A percentile compares a stretch with the other conserved stretches of the same genome.
Evolutionary conservation across 2,113 vertebrate species (phyloP).

Genomic region (Mesembrinibis cayennensis): DNA sequence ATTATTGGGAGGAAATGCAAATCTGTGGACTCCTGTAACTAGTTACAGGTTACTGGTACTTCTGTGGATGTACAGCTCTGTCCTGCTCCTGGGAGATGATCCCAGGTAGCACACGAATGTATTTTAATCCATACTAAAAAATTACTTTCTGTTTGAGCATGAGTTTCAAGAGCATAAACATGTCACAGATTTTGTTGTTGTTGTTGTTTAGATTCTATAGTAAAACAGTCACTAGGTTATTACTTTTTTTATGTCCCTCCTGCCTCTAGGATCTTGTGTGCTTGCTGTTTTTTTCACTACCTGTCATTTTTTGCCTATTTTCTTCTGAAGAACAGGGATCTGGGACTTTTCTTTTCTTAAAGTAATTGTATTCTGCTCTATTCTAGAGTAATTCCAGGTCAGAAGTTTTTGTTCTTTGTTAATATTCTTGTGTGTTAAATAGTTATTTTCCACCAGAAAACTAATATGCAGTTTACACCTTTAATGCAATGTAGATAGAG

Average conservation of each 20-base stretch:
- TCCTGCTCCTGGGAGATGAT: not conserved
- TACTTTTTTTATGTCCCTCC: not conserved
- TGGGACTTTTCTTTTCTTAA: not conserved
- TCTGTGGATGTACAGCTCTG: not conserved
- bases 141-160: not conserved
- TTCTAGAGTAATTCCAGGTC: not conserved
- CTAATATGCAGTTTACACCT: not conserved
- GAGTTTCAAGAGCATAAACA: not conserved
- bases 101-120: not conserved
- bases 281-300: not conserved
- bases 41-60: not conserved
- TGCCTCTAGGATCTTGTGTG: not conserved
- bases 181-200: not conserved
- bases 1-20: not conserved
- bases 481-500: not conserved
- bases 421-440: not conserved
- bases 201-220: not conserved
- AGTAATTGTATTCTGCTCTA: not conserved
- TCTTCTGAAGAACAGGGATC: not conserved
- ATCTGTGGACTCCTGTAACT: not conserved
- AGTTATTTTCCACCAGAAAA: not conserved
- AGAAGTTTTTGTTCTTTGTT: not conserved
- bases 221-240: not conserved
- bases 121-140: not conserved
- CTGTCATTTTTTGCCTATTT: not conserved